phyloP scores from a whole-genome alignment of 92 coral and sea anemone genomes.

The Phenganax marumi region DNA sequence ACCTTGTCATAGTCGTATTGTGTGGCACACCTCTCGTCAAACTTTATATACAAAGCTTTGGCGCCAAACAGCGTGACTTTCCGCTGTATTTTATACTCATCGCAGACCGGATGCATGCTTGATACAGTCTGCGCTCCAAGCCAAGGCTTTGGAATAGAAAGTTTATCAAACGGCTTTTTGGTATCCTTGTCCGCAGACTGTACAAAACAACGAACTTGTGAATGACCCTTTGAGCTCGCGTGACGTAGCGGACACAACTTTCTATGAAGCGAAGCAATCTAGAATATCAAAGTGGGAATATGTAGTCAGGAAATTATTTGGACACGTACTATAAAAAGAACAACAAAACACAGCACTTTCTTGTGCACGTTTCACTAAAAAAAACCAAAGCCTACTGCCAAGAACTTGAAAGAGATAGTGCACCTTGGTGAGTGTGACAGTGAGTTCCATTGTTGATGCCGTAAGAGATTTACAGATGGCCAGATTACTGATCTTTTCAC shows the following conservation, averaged over 20 bases:
- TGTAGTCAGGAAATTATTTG: not conserved
- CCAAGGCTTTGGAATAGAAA: slow-evolving; percentile 74
- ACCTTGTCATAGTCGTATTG: slow-evolving; percentile 98
- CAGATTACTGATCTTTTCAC: slow-evolving; percentile 66
- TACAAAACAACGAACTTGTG: slow-evolving; percentile 15
- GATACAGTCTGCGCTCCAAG: slow-evolving; percentile 70
- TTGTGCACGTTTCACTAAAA: not conserved
- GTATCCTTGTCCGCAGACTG: slow-evolving; percentile 30
- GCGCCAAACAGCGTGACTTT: slow-evolving; percentile 77
- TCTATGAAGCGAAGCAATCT: slow-evolving; percentile 70
- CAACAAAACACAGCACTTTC: not conserved
- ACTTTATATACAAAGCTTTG: slow-evolving; percentile 67
- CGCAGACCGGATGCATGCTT: slow-evolving; percentile 85
- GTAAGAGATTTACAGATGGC: slow-evolving; percentile 68
- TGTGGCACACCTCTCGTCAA: slow-evolving; percentile 89
- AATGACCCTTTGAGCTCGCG: not conserved
- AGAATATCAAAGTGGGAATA: not conserved
- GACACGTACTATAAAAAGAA: not conserved
- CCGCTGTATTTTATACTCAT: slow-evolving; percentile 69
- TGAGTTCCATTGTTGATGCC: slow-evolving; percentile 61
- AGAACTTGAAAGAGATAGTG: not conserved
- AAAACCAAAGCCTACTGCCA: not conserved
- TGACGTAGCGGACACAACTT: slow-evolving; percentile 48
- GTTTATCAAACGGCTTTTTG: slow-evolving; percentile 15
- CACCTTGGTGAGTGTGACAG: slow-evolving; percentile 79